Evolutionary conservation across 2,113 vertebrate genomes (phyloP).

Genomic region (Ceratotherium simum): DNA sequence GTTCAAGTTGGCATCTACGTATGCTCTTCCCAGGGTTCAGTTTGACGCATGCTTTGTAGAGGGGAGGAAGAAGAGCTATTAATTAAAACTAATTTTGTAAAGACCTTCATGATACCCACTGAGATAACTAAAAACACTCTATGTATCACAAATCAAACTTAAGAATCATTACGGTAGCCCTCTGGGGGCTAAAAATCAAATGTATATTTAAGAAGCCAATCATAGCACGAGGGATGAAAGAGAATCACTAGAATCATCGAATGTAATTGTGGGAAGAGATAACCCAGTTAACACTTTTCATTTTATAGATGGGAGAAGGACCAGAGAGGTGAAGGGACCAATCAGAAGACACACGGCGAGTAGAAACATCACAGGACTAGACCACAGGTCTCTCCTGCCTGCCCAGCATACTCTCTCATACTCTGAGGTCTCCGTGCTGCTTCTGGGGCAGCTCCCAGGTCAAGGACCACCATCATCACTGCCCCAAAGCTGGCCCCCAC

Average conservation of each 20-base stretch:
- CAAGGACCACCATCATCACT: fast-evolving
- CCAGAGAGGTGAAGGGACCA: not conserved
- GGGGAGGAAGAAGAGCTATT: not conserved
- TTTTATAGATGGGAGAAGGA: not conserved
- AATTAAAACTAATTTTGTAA: not conserved
- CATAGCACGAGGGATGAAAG: not conserved
- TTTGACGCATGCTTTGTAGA: not conserved
- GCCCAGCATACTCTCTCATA: fast-evolving
- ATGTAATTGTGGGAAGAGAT: not conserved
- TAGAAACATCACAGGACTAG: not conserved
- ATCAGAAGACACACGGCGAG: not conserved
- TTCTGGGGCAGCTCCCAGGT: not conserved
- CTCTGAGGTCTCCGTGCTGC: not conserved
- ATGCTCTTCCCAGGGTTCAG: not conserved
- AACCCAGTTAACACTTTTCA: not conserved
- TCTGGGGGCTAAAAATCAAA: not conserved
- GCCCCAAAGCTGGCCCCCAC: not conserved
- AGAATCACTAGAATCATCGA: not conserved
- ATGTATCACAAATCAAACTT: not conserved
- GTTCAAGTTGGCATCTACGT: not conserved
- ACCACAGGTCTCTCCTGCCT: not conserved
- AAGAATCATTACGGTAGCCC: not conserved
- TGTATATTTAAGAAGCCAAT: not conserved
- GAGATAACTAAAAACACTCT: not conserved
- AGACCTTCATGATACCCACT: not conserved